phyloP scores from a whole-genome alignment of 2,888 invertebrate genomes.

The Clepsis dumicolana region DNA sequence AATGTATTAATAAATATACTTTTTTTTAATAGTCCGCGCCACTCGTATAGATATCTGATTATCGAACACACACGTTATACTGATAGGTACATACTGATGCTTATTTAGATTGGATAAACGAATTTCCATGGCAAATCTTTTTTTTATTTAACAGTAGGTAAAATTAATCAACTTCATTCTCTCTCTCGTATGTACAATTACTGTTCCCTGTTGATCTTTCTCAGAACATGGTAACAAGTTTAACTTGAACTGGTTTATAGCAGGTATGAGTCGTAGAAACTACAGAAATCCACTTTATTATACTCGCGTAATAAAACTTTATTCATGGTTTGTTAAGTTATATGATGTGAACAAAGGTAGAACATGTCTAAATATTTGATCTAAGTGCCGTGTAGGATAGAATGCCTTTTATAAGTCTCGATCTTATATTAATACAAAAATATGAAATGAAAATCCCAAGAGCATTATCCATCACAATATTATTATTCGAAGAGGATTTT shows the following conservation, averaged over 20 bases:
- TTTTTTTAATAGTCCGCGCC: too few species aligned
- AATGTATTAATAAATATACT: too few species aligned
- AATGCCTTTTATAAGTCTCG: neutral
- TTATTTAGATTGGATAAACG: too few species aligned
- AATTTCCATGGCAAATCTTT: too few species aligned
- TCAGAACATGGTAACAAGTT: constrained; percentile 11
- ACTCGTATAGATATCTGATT: too few species aligned
- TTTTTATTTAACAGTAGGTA: too few species aligned
- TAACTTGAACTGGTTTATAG: neutral
- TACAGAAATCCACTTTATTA: constrained; percentile 10
- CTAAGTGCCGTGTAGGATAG: neutral
- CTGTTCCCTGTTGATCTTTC: neutral
- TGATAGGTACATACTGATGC: too few species aligned
- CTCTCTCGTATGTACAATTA: neutral
- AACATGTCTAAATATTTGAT: constrained; percentile 1
- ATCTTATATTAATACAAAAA: neutral
- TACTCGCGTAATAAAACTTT: constrained; percentile 11
- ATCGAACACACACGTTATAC: too few species aligned
- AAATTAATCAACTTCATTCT: neutral
- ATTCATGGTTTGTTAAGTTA: neutral
- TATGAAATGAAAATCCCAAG: constrained; percentile 1
- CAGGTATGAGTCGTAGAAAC: constrained; percentile 16
- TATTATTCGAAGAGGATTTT: constrained; percentile 6
- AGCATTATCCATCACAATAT: constrained; percentile 6
- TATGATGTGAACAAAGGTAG: neutral